Evolutionary conservation across 37 sponge, comb jelly and placozoan species (phyloP), one percentile per base, ranked within the genome.

Genomic region (Ephydatia muelleri): DNA sequence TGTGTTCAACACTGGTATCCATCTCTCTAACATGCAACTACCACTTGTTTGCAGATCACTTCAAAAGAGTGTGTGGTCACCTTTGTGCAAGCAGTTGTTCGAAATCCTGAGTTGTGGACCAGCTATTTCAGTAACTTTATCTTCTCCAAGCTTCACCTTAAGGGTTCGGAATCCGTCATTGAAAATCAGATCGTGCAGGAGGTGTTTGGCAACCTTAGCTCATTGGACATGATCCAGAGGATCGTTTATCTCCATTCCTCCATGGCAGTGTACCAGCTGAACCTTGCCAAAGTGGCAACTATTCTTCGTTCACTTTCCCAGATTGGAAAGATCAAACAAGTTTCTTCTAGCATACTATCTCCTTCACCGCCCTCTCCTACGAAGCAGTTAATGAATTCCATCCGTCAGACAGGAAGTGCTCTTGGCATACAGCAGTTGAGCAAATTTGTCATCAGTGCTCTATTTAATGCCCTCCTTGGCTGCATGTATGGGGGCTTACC

Each of bases 101-200:
- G 66, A 9, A 38, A 92, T 69, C 67, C 70, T 14, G 85, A 77
- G 22, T 39, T 93, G 30, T 90, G 91, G 94, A 28, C 74, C n/a
- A 3, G 43, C 6, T 93, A 93, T 70, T 93, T 87, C 64, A 76
- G 35, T 21, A 90, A 93, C 72, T 93, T 93, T 70, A 71, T 90
- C 68, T n/a, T 66, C 43, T 33, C 82, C 74, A 80, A 73, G 64
- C 84, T 93, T 26, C 87, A 87, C 31, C 64, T 93, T 39, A 82
- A 80, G 49, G 65, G 39, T 6, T 14, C 19, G 1, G 57, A 57
- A 4, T 57, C 57, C 12, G 68, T 82, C 48, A 69, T 83, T 34
- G 57, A 57, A 14, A 48, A 72, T n/a, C 48, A 70, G 23, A 83
- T 93, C 37, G 49, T 93, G 29, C 25, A 78, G 2, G 76, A 74